Conservation (phyloP, 92 coral and sea anemone genomes). For the Montipora capitata region DNA sequence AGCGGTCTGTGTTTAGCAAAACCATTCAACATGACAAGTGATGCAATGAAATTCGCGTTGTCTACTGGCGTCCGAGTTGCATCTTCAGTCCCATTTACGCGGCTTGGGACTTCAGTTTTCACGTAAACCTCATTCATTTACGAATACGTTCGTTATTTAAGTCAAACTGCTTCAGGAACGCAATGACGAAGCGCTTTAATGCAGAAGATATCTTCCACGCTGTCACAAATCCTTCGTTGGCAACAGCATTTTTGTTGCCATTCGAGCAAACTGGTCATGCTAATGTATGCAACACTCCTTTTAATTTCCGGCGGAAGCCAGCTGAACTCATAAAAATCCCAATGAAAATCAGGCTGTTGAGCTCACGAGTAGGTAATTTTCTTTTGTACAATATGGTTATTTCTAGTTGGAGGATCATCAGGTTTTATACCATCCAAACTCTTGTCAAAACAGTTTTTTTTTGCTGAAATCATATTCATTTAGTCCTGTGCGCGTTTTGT, state of each 20-base stretch:
- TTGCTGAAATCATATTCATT: too few relatives aligned
- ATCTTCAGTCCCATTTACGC: constrained; percentile 13
- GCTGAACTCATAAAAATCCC: background rate
- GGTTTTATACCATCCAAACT: too few relatives aligned
- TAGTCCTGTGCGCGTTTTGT: too few relatives aligned
- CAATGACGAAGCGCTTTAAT: background rate
- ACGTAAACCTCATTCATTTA: background rate
- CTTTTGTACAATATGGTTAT: too few relatives aligned
- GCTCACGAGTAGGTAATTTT: too few relatives aligned
- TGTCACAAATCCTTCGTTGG: constrained; percentile 27
- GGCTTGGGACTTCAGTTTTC: background rate
- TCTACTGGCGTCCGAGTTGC: constrained; percentile 7
- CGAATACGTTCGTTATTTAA: background rate
- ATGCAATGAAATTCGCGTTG: background rate
- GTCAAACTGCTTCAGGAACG: constrained; percentile 6
- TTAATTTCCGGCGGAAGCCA: constrained; percentile 37
- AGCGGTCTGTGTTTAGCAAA: constrained; percentile 89
- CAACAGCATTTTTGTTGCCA: constrained; percentile 54
- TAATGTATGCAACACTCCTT: background rate
- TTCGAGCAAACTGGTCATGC: constrained; percentile 6
- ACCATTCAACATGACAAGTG: constrained; percentile 44
- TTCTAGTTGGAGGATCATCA: too few relatives aligned
- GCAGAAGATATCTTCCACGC: background rate
- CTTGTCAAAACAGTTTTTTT: too few relatives aligned
- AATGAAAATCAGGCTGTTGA: too few relatives aligned